Percentiles rank a stretch among this genome's conserved stretches.
Conservation (phyloP, 1,140 invertebrate species). For the Stenopsyche tienmushanensis region DNA sequence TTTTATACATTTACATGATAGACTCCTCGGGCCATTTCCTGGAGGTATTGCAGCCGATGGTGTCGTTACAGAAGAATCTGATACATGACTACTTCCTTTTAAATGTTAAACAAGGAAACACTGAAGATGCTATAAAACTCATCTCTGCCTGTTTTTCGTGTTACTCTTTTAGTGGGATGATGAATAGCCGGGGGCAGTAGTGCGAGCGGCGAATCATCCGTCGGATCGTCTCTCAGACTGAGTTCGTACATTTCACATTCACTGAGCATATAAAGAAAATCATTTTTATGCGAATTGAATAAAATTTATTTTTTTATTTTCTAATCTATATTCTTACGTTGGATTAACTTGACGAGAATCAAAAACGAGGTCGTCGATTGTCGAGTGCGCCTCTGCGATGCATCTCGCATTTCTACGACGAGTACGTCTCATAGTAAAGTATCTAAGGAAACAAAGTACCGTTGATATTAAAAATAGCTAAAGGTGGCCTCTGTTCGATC, state of each 20-base stretch:
- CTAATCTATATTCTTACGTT: slow-evolving; percentile 22
- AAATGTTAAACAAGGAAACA: not conserved
- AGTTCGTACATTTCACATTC: slow-evolving; percentile 33
- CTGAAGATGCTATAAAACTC: not conserved
- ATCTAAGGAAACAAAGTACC: too few species aligned
- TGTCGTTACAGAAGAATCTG: slow-evolving; percentile 29
- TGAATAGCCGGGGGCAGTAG: slow-evolving; percentile 49
- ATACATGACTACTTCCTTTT: slow-evolving; percentile 5
- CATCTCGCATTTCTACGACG: too few species aligned
- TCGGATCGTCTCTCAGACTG: slow-evolving; percentile 25
- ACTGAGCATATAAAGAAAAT: slow-evolving; percentile 2
- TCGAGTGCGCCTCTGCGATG: slow-evolving; percentile 69
- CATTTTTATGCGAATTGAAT: not conserved
- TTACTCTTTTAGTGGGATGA: slow-evolving; percentile 52
- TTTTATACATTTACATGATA: slow-evolving; percentile 95
- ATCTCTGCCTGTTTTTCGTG: slow-evolving; percentile 48
- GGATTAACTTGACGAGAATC: slow-evolving; percentile 41
- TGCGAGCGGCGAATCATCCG: slow-evolving; percentile 26
- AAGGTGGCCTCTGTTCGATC: too few species aligned
- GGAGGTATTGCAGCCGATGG: slow-evolving; percentile 47
- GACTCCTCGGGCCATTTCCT: slow-evolving; percentile 90
- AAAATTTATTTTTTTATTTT: slow-evolving; percentile 1
- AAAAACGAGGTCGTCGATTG: slow-evolving; percentile 49
- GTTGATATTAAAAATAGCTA: too few species aligned
- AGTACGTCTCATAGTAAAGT: too few species aligned